Percentiles rank a stretch among this genome's conserved stretches.
Conservation (phyloP, 2,888 invertebrate species). For the Tenthredo distinguenda region DNA sequence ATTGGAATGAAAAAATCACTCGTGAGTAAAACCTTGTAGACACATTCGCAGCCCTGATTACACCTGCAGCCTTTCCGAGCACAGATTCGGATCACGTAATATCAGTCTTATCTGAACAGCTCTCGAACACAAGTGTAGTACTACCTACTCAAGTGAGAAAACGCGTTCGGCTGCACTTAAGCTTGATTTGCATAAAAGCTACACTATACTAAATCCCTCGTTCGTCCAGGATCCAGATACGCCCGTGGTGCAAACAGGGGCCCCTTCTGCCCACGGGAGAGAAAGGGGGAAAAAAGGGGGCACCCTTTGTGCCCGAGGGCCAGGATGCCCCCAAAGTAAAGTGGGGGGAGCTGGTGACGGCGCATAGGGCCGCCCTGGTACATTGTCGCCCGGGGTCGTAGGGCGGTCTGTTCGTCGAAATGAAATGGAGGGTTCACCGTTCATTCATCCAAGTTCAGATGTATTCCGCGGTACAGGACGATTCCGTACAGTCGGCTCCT, state of each 20-base stretch:
- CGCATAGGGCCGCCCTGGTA: conserved; percentile 50
- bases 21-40: background rate
- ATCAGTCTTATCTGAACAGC: background rate
- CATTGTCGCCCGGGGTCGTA: conserved; percentile 53
- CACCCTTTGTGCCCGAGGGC: conserved; percentile 33
- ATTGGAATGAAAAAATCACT: background rate
- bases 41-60: background rate
- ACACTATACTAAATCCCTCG: background rate
- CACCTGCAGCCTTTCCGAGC: background rate
- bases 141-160: conserved; percentile 15
- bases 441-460: background rate
- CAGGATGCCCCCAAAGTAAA: conserved; percentile 2
- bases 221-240: conserved; percentile 4
- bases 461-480: background rate
- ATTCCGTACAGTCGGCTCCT: background rate
- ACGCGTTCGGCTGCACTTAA: conserved; percentile 4
- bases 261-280: background rate
- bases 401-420: conserved; percentile 63
- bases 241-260: conserved; percentile 4
- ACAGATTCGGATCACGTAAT: background rate
- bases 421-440: conserved; percentile 63
- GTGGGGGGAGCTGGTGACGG: conserved; percentile 17
- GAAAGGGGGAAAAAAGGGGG: background rate
- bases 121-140: background rate
- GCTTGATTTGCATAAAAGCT: conserved; percentile 12